Base-by-base conservation (phyloP, 2,113 vertebrate species). In the Nannospalax galili region DNA sequence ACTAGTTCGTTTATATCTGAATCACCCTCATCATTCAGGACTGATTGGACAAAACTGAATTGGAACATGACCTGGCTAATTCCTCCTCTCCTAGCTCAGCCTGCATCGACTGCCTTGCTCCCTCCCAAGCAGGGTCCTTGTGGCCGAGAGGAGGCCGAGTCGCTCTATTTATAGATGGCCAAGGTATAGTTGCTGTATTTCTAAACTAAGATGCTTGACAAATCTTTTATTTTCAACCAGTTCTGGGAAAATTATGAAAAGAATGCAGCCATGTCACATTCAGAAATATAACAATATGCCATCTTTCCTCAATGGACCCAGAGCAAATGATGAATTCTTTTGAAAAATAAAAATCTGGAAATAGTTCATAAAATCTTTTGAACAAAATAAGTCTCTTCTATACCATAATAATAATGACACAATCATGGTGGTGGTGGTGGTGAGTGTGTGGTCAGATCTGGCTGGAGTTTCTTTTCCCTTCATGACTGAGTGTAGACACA, bases 1-100 rank as follows among this genome's bases (percentile, higher is more conserved):
- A 74, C 40, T 42, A 32, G 81, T 90, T 84, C 35, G 8, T 92
- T 95, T 81, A 32, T 82, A 74, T 91, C 67, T 42, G 73, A 90
- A 78, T 96, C 81, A 69, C 56, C 42, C 60, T 90, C 81, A 48
- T 88, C 88, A 37, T 78, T 96, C 56, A 78, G 84, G 65, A 91
- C 72, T 12, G 30, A 93, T 20, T 56, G 65, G 74, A 79, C 26
- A 45, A 45, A 90, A 42, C 45, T 2, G 2, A 26, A 16, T n/a
- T 20, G 60, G 65, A 65, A 32, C 28, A 35, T 45, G 78, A 89
- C 42, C 87, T 58, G 22, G 74, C 74, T 45, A 45, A 91, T 67
- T 80, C 82, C 52, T 96, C n/a, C 78, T 70, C 19, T 45, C 9
- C 7, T n/a, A 0, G 17, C 7, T 10, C 40, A 40, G 81, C 5